These are phyloP conservation scores for Strix uralensis DNA, from an alignment of 2,113 vertebrate genomes.

Conservation along the genomic window DNA sequence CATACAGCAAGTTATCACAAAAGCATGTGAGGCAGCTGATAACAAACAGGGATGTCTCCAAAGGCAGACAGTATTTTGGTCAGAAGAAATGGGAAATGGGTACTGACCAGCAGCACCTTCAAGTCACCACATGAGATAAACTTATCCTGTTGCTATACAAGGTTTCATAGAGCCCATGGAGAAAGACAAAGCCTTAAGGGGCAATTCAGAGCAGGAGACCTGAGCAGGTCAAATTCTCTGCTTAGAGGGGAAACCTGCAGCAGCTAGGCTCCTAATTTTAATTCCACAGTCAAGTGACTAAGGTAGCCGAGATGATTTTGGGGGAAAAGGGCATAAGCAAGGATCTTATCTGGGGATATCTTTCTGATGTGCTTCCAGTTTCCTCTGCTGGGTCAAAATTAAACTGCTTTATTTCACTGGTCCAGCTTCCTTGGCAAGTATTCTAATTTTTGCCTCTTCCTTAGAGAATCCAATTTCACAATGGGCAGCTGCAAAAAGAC, in stretches of 20 bases:
- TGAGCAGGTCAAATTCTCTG: background rate
- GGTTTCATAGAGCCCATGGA: background rate
- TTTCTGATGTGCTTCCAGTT: background rate
- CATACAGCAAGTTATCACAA: background rate
- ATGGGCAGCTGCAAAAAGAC: background rate
- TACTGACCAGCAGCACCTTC: background rate
- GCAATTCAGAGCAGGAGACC: background rate
- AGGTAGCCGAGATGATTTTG: background rate
- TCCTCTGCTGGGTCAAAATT: background rate
- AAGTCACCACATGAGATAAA: background rate
- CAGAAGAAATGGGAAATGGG: background rate
- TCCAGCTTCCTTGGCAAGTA: background rate
- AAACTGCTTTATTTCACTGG: background rate
- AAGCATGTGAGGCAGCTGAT: background rate
- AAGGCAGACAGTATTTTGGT: background rate
- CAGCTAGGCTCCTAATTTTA: background rate
- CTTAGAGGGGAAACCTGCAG: background rate
- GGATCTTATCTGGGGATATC: background rate
- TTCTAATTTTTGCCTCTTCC: background rate
- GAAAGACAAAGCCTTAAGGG: background rate
- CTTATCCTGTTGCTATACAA: background rate
- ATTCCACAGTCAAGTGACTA: background rate
- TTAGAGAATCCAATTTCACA: background rate
- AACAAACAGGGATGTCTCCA: background rate
- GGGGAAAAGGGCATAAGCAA: background rate